Base-by-base conservation (phyloP, 1,140 invertebrate species). In the Ruditapes philippinarum region DNA sequence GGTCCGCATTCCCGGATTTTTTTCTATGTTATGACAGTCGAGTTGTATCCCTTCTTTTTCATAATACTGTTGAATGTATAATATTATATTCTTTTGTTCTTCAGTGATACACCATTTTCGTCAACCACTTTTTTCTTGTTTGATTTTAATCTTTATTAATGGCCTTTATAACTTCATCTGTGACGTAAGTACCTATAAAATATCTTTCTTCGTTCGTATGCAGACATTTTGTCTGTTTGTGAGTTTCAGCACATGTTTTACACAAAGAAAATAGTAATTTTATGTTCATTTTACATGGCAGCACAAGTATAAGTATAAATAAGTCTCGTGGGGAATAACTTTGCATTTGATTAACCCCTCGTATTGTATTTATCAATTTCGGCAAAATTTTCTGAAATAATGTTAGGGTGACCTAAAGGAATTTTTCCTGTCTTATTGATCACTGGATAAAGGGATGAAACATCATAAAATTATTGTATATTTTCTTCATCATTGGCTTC, bases 211-310 rank as follows among this genome's bases (percentile, higher is more conserved):
- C 57, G 2, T 79, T 76, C 9, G 62, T 87, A 51, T 79, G 78
- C 9, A 36, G 42, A 62, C 88, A 89, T 31, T 74, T 36, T 7
- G 36, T 49, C 45, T 83, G 79, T 19, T 25, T 12, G 11, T 82
- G 51, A 25, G 36, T 11, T 33, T 85, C 42, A 33, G 84, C 81
- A 25, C 9, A 90, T 31, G n/a, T n/a, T n/a, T n/a, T n/a, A n/a
- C n/a, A n/a, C n/a, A n/a, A 49, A 42, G 40, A 65, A 90, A 90
- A n/a, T n/a, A n/a, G 0, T 45, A 73, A 57, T 28, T 88, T 90
- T 2, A 76, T 79, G 19, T 65, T 80, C 22, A 62, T 7, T 65
- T 82, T 82, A 40, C 80, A 38, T 12, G 80, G 80, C 54, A 82
- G 40, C 1, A 65, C 80, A n/a, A n/a, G n/a, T n/a, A n/a, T n/a